These are phyloP conservation scores for Alcis repandata DNA, from an alignment of 2,888 invertebrate genomes.

Conservation along the genomic window DNA sequence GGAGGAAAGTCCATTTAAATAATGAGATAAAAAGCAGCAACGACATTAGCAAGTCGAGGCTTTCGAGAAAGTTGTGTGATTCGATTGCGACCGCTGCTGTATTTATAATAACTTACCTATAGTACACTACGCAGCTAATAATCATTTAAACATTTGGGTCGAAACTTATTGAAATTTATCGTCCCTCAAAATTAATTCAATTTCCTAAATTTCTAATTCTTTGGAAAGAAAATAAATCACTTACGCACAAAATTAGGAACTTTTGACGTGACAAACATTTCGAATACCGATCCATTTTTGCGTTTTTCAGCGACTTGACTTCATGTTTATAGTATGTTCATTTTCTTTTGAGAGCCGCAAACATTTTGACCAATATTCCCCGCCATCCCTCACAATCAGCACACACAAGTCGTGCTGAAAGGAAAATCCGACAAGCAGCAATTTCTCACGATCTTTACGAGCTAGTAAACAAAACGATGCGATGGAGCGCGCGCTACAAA, in stretches of 20 bases:
- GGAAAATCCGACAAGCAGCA: not conserved
- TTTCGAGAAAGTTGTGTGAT: not conserved
- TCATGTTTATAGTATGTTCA: no score
- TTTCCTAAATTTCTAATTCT: no score
- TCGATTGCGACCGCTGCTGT: not conserved
- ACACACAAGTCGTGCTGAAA: not conserved
- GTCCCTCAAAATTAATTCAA: no score
- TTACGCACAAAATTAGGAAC: no score
- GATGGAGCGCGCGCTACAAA: constrained; percentile 9
- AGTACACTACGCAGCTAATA: no score
- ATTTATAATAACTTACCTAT: not conserved
- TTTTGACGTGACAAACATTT: no score
- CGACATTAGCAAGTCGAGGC: constrained; percentile 4
- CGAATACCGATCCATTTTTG: no score
- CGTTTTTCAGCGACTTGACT: no score
- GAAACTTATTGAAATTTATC: no score
- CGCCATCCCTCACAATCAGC: constrained; percentile 1
- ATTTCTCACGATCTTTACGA: constrained; percentile 6
- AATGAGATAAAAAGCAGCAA: constrained; percentile 15
- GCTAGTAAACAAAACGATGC: constrained; percentile 11
- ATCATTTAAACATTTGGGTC: no score
- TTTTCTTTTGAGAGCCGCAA: not conserved
- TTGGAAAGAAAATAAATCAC: no score
- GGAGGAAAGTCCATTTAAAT: constrained; percentile 15
- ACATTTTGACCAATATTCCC: not conserved